Base-by-base conservation (phyloP, 2,797 vertebrate genomes). In the Avahi laniger region DNA sequence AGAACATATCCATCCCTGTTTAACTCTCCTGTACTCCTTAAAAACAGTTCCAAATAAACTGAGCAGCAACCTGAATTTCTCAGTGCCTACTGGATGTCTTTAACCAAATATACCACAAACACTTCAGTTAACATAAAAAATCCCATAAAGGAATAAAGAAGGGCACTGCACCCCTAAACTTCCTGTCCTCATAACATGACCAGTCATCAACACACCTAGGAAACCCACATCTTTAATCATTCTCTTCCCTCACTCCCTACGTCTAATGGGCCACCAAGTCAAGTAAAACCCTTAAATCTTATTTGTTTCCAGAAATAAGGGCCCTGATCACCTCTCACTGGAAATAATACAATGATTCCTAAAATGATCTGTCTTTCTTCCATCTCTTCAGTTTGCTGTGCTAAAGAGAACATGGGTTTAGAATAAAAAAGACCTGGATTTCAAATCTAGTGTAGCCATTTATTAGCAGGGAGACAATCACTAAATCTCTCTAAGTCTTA, bases 401-500 rank as follows among this genome's bases (percentile, higher is more conserved):
- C 13, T 43, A 91, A 65, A 91, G 1, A 83, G 35, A 94, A 89
- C 2, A 41, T 18, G 43, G 50, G n/a, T 24, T 94, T 89, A 33
- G 38, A 89, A 69, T 75, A 26, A 93, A 89, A 87, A 94, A 90
- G 50, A 91, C 15, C 30, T 57, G 46, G 43, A 67, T 73, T 88
- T 33, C 11, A 89, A 94, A 57, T 85, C 59, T 41, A 93, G 63
- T 54, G 14, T 13, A n/a, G 38, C 33, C 30, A 73, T 81, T 95
- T 85, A 89, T 73, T 69, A 91, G 28, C 9, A 70, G 48, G 67
- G 17, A 75, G 61, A 33, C 20, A 84, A 88, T 70, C 61, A 69
- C 38, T 59, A 72, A 90, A 88, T 70, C 14, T 67, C 92, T 88
- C 26, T 54, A 26, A 82, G 48, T 15, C 28, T 89, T 89, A 33